Conservation (phyloP, 1,140 invertebrate species). For the Drosophila kurseongensis region DNA sequence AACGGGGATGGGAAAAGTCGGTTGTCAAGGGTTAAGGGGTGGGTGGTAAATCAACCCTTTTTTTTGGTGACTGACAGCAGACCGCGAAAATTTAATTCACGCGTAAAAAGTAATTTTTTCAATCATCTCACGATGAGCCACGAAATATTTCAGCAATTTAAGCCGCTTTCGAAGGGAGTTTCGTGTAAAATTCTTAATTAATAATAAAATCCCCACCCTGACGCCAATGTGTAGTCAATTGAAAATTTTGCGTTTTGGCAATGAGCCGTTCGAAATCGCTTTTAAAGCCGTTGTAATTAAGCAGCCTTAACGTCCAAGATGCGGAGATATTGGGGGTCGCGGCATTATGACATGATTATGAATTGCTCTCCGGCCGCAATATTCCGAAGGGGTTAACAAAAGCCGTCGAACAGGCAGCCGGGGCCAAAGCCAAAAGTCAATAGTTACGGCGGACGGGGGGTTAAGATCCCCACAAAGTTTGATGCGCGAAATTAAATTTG, state of each 20-base stretch:
- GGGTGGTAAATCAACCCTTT: slow-evolving; percentile 58
- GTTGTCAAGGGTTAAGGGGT: slow-evolving; percentile 22
- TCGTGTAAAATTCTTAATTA: slow-evolving; percentile 81
- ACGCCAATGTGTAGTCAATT: slow-evolving; percentile 70
- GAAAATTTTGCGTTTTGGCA: slow-evolving; percentile 78
- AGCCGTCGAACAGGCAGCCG: slow-evolving; percentile 51
- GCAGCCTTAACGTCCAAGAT: slow-evolving; percentile 55
- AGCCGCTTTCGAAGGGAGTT: slow-evolving; percentile 60
- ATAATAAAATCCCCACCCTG: slow-evolving; percentile 43
- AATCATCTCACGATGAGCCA: slow-evolving; percentile 78
- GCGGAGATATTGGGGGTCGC: slow-evolving; percentile 29
- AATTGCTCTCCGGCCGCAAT: slow-evolving; percentile 61
- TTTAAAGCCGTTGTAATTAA: slow-evolving; percentile 82
- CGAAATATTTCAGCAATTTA: slow-evolving; percentile 79
- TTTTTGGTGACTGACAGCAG: slow-evolving; percentile 40
- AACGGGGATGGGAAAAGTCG: slow-evolving; percentile 17
- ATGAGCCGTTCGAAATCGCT: slow-evolving; percentile 79
- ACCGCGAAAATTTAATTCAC: slow-evolving; percentile 80
- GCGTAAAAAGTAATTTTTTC: slow-evolving; percentile 76
- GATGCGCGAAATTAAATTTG: slow-evolving; percentile 67
- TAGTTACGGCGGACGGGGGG: slow-evolving; percentile 49
- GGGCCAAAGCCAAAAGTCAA: slow-evolving; percentile 66
- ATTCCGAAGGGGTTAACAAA: slow-evolving; percentile 62
- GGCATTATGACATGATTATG: slow-evolving; percentile 80
- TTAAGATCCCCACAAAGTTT: slow-evolving; percentile 45